Percentiles rank a stretch among this genome's conserved stretches.
These are phyloP conservation scores for Chironomus tepperi DNA, from an alignment of 1,140 invertebrate genomes.

Conservation along the genomic window DNA sequence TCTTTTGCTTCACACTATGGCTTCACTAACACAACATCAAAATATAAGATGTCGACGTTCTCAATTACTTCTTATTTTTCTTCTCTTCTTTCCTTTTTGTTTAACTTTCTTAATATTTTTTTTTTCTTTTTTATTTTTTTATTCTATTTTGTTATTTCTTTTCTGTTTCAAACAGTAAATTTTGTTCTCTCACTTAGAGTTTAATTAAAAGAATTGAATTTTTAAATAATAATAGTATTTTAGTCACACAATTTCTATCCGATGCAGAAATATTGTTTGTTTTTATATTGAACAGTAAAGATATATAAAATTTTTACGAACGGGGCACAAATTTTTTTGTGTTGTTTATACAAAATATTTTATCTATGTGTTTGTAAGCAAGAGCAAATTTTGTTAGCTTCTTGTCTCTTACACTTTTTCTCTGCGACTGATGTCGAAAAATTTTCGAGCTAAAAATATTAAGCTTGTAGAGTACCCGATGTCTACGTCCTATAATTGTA, in stretches of 20 bases:
- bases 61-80: constrained; percentile 13
- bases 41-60: constrained; percentile 18
- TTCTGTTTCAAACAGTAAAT: not conserved
- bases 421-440: not conserved
- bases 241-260: not conserved
- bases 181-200: not conserved
- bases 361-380: not conserved
- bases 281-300: not conserved
- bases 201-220: not conserved
- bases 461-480: not conserved
- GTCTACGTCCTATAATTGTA: not conserved
- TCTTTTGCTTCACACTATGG: not conserved
- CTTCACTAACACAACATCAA: not conserved
- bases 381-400: not conserved
- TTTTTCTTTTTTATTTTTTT: not conserved
- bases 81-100: not conserved
- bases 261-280: constrained; percentile 7
- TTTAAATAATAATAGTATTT: not conserved
- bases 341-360: not conserved
- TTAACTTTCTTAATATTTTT: not conserved
- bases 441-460: not conserved
- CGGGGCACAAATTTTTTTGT: not conserved
- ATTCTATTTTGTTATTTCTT: not conserved
- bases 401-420: not conserved
- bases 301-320: not conserved